phyloP scores from a whole-genome alignment of 2,797 vertebrate species.

The Clarias platycephalus region DNA sequence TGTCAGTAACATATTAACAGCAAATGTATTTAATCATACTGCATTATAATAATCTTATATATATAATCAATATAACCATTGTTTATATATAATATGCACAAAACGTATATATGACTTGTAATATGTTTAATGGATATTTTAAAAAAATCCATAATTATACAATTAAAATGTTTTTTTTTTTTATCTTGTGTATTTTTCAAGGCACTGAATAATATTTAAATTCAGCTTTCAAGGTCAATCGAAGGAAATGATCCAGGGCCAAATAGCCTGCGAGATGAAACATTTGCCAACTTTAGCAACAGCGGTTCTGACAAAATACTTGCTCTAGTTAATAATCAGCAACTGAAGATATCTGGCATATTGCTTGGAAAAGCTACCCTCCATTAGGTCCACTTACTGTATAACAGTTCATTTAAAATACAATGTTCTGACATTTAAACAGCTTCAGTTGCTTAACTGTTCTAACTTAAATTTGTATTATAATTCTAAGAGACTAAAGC shows the following conservation, averaged over 20 bases:
- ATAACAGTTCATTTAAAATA: neutral
- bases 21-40: neutral
- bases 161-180: neutral
- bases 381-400: neutral
- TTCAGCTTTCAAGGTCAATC: neutral
- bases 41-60: too few relatives aligned
- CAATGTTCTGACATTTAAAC: neutral
- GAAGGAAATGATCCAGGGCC: neutral
- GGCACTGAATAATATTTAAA: neutral
- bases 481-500: neutral
- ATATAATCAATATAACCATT: too few relatives aligned
- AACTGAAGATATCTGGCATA: neutral
- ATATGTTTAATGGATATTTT: neutral
- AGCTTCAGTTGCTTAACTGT: neutral
- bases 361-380: neutral
- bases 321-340: conserved; percentile 17
- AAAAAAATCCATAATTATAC: neutral
- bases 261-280: neutral
- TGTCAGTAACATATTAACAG: neutral
- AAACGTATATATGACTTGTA: too few relatives aligned
- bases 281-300: conserved; percentile 6
- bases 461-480: neutral
- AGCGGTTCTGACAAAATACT: neutral
- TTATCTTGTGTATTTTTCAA: neutral
- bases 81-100: neutral